These are phyloP conservation scores for Apotomis betuletana DNA, from an alignment of 2,888 invertebrate species.

Conservation along the genomic window DNA sequence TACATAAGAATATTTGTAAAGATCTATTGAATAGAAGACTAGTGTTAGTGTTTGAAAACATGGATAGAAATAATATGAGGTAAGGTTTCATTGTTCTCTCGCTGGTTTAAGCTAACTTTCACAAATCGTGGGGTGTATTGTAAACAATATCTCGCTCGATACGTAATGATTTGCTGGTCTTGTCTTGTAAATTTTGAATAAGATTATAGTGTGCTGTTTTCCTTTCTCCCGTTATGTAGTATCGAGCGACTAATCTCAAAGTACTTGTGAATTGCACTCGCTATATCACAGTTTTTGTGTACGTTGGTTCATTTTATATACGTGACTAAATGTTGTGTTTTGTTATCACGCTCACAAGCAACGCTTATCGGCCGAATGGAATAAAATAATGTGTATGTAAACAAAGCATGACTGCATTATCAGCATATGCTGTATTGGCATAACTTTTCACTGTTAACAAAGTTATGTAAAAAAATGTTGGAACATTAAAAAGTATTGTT, in stretches of 20 bases:
- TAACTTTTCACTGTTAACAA: not conserved
- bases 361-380: slow-evolving; percentile 8
- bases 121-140: slow-evolving; percentile 46
- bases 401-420: slow-evolving; percentile 17
- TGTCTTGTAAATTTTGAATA: too few species aligned
- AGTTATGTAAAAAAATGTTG: not conserved
- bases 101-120: slow-evolving; percentile 53
- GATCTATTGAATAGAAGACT: slow-evolving; percentile 5
- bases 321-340: not conserved
- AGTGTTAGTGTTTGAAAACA: slow-evolving; percentile 55
- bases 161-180: not conserved
- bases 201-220: not conserved
- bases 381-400: slow-evolving; percentile 22
- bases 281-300: slow-evolving; percentile 13
- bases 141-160: slow-evolving; percentile 43
- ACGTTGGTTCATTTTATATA: slow-evolving; percentile 4
- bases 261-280: slow-evolving; percentile 14
- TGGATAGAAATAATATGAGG: slow-evolving; percentile 80
- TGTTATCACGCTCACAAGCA: slow-evolving; percentile 7
- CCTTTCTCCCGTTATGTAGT: slow-evolving; percentile 29
- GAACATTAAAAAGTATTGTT: too few species aligned
- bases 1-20: slow-evolving; percentile 1
- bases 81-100: slow-evolving; percentile 65
- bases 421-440: not conserved
- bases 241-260: slow-evolving; percentile 32